Conservation (phyloP, 2,888 invertebrate species). For the Drosophila tanythrix region DNA sequence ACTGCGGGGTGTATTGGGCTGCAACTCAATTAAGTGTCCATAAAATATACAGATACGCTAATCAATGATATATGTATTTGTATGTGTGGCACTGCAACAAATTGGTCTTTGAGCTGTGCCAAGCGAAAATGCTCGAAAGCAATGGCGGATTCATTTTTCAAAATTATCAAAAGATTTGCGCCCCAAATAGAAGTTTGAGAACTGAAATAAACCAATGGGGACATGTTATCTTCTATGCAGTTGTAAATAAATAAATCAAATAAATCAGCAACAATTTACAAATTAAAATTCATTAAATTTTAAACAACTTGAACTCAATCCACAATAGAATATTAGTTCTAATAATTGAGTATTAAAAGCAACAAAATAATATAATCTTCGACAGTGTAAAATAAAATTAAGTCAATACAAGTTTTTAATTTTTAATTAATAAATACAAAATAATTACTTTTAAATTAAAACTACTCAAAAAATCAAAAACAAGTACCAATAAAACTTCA, state of each 20-base stretch:
- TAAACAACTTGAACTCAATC: neutral
- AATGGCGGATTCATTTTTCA: conserved; percentile 29
- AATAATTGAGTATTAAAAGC: neutral
- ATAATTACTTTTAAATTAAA: conserved; percentile 9
- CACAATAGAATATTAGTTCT: neutral
- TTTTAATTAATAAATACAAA: neutral
- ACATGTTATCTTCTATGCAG: neutral
- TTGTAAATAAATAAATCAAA: conserved; percentile 16
- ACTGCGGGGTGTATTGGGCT: conserved; percentile 6
- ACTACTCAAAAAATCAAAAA: neutral
- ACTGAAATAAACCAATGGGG: conserved; percentile 20
- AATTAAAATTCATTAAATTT: neutral
- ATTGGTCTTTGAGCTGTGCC: conserved; percentile 33
- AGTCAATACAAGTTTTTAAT: rapidly evolving
- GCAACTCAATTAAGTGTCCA: conserved; percentile 79
- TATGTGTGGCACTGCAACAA: conserved; percentile 34
- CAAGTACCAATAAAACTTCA: conserved; percentile 25
- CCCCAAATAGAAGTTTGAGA: conserved; percentile 24
- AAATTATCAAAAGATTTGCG: conserved; percentile 51
- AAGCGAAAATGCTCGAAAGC: conserved; percentile 34
- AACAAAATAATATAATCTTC: neutral
- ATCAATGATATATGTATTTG: conserved; percentile 65
- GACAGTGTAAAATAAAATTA: neutral
- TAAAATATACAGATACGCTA: conserved; percentile 77
- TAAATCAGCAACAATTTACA: neutral